phyloP scores from a whole-genome alignment of 2,888 invertebrate genomes.

The Campaea margaritaria region DNA sequence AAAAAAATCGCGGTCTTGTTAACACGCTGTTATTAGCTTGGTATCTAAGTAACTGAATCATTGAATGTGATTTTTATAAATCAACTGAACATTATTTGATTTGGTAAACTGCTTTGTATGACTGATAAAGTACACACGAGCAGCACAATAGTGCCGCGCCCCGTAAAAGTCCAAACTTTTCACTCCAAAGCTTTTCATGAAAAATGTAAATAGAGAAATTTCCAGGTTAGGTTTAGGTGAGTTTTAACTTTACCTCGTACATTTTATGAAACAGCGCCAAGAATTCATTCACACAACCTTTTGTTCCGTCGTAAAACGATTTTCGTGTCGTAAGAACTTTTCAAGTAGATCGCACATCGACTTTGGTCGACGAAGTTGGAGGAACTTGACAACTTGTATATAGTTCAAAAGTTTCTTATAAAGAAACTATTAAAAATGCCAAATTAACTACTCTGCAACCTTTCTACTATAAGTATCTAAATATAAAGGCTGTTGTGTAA shows the following conservation, averaged over 20 bases:
- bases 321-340: conserved; percentile 59
- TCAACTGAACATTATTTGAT: too few species aligned
- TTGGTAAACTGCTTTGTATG: too few species aligned
- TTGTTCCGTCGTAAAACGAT: conserved; percentile 53
- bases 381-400: conserved; percentile 42
- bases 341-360: conserved; percentile 48
- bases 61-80: too few species aligned
- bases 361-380: conserved; percentile 40
- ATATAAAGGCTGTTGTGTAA: too few species aligned
- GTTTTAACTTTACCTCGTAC: conserved; percentile 8
- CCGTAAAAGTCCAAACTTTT: conserved; percentile 2
- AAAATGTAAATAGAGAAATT: conserved; percentile 1
- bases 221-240: not conserved
- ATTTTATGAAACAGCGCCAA: conserved; percentile 5
- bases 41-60: too few species aligned
- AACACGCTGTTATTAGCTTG: too few species aligned
- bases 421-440: not conserved
- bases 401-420: conserved; percentile 9
- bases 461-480: too few species aligned
- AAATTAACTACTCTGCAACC: not conserved
- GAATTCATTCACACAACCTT: conserved; percentile 28
- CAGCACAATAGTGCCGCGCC: not conserved
- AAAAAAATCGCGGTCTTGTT: too few species aligned
- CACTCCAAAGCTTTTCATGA: not conserved
- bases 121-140: too few species aligned